Base-by-base conservation (phyloP, 2,888 invertebrate genomes). In the Poecilus cupreus region DNA sequence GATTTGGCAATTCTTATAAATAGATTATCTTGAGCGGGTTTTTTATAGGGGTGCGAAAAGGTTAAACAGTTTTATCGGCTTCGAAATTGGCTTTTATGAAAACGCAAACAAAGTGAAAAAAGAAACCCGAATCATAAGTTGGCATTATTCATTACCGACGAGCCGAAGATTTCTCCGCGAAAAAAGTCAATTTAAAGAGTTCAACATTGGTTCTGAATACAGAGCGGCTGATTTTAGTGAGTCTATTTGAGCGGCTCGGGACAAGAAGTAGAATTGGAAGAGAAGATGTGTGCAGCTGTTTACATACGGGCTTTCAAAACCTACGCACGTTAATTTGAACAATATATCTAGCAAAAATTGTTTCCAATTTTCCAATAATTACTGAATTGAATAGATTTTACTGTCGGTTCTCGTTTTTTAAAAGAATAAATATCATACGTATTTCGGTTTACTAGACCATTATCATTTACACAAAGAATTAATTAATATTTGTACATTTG, bases 151-250 rank as follows among this genome's bases (percentile, higher is more conserved):
- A 78, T 78, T 78, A 78, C 46, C 11, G 24, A 32, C 32, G 32
- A 8, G 37, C 18, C 54, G 54, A 54, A 75, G 78, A 78, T 77
- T 77, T 75, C 60, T 46, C 68, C 11, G 22, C 39, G 46, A 78
- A 78, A 75, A 54, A 51, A 78, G 78, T 78, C 64, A 78, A 78
- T 78, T 64, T 68, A 68, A 76, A 68, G 78, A 46, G 49, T 78
- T 78, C 32, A 39, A 32, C 39, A 32, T 26, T 10, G 18, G 13
- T 16, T 49, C 26, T 49, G 78, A 78, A 78, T 78, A 78, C 68
- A 78, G 46, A 78, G 68, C 24, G 78, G 24, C 51, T 78, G 78
- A 78, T 78, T 78, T 78, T 68, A 11, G 13, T 16, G 32, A 37
- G 20, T 32, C 64, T 68, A 68, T 68, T 68, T 68, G 13, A 32